phyloP scores from a whole-genome alignment of 1,140 invertebrate species.

The Reticulitermes speratus region DNA sequence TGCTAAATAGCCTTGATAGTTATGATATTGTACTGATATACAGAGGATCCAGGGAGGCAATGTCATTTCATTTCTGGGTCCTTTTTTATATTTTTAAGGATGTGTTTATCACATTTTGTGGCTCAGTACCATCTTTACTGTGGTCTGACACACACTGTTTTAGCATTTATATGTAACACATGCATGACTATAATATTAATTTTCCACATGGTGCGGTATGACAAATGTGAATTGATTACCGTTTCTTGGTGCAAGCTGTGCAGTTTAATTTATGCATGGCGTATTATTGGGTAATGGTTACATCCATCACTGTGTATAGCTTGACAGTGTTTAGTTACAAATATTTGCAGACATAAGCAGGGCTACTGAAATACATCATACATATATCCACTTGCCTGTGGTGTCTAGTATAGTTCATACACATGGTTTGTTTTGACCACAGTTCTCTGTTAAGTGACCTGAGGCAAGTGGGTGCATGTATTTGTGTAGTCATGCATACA shows the following conservation, averaged over 20 bases:
- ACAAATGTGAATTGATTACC: not conserved
- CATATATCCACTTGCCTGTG: no score
- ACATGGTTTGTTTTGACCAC: no score
- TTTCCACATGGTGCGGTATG: not conserved
- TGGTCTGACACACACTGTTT: not conserved
- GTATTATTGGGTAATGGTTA: no score
- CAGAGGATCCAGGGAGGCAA: not conserved
- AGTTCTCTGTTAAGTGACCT: no score
- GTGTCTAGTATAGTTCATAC: no score
- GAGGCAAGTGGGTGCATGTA: no score
- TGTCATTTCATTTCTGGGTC: not conserved
- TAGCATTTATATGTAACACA: not conserved
- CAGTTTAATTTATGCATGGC: no score
- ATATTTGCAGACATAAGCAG: no score
- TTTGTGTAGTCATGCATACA: no score
- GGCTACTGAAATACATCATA: no score
- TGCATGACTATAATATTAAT: not conserved
- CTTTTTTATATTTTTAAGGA: not conserved
- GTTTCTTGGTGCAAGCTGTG: not conserved
- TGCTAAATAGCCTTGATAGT: not conserved
- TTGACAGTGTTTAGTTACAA: no score
- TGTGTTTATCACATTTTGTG: not conserved
- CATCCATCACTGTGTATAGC: no score
- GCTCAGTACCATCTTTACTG: not conserved
- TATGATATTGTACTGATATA: not conserved